phyloP scores from a whole-genome alignment of 2,888 invertebrate species.

The Lasius fuliginosus region DNA sequence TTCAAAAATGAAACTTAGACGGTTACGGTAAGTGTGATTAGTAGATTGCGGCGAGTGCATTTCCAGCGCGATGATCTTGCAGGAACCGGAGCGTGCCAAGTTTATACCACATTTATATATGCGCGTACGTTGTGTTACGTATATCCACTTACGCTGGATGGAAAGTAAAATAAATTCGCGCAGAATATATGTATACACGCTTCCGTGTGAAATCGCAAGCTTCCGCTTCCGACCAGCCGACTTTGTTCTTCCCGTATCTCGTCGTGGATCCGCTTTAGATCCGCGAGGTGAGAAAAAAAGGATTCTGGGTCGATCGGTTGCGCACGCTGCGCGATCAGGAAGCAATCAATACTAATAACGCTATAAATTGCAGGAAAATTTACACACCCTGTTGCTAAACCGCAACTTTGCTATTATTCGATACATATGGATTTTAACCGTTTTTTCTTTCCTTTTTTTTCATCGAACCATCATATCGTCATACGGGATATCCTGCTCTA shows the following conservation, averaged over 20 bases:
- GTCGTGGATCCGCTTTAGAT: neutral
- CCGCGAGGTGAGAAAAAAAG: conserved; percentile 4
- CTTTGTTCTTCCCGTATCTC: conserved; percentile 2
- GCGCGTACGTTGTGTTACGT: conserved; percentile 12
- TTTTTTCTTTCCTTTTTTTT: conserved; percentile 8
- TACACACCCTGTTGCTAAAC: conserved; percentile 30
- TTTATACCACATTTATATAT: conserved; percentile 28
- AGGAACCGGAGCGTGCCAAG: conserved; percentile 22
- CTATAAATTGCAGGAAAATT: conserved; percentile 43
- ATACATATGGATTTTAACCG: conserved; percentile 29
- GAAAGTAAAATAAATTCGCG: conserved; percentile 52
- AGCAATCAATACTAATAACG: conserved; percentile 64
- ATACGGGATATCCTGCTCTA: neutral
- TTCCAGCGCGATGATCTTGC: conserved; percentile 27
- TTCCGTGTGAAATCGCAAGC: conserved; percentile 56
- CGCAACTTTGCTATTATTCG: neutral
- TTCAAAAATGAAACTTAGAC: conserved; percentile 1
- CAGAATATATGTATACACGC: neutral
- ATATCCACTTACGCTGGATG: conserved; percentile 23
- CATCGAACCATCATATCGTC: neutral
- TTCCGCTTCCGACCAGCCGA: conserved; percentile 60
- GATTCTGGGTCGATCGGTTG: conserved; percentile 59
- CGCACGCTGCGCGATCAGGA: conserved; percentile 55
- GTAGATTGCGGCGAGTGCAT: neutral
- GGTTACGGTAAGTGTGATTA: conserved; percentile 24